Evolutionary conservation across 2,113 vertebrate genomes (phyloP).

Genomic region (Proterorhinus semilunaris): DNA sequence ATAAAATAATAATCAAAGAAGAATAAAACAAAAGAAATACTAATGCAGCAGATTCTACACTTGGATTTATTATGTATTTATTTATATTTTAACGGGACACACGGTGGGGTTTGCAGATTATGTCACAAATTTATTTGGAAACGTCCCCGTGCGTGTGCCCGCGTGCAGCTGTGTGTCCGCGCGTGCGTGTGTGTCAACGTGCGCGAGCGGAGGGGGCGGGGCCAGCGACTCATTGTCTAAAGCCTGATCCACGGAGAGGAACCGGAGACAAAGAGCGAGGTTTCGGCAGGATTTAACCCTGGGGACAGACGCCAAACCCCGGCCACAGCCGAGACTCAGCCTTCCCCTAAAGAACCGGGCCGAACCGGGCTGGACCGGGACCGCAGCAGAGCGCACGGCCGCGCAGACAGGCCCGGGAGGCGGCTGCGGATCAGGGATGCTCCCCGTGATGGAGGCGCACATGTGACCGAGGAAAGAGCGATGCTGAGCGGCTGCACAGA

Average conservation of each 20-base stretch:
- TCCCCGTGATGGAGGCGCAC: not conserved
- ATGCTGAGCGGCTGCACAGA: not conserved
- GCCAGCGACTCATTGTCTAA: slow-evolving; percentile 12
- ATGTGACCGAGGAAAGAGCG: not conserved
- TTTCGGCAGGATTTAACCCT: not conserved
- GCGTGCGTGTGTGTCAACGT: not conserved
- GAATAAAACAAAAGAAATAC: too few species aligned
- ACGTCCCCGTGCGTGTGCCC: not conserved
- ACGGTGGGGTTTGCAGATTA: too few species aligned
- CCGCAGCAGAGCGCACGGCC: not conserved
- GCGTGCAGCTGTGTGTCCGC: not conserved
- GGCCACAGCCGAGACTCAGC: not conserved
- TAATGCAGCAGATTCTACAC: too few species aligned
- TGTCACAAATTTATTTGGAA: too few species aligned
- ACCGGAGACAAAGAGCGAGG: slow-evolving; percentile 1
- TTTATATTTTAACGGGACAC: too few species aligned
- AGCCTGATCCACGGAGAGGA: not conserved
- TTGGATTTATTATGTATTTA: too few species aligned
- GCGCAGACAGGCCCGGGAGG: not conserved
- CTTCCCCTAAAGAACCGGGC: not conserved
- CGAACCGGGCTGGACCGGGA: not conserved
- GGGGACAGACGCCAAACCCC: not conserved
- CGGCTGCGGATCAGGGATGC: slow-evolving; percentile 7
- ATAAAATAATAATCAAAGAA: too few species aligned
- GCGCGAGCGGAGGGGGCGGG: not conserved